A percentile compares a stretch with the other conserved stretches of the same genome.
These are phyloP conservation scores for Drosophila parabipectinata DNA, from an alignment of 1,140 invertebrate genomes.

Conservation along the genomic window DNA sequence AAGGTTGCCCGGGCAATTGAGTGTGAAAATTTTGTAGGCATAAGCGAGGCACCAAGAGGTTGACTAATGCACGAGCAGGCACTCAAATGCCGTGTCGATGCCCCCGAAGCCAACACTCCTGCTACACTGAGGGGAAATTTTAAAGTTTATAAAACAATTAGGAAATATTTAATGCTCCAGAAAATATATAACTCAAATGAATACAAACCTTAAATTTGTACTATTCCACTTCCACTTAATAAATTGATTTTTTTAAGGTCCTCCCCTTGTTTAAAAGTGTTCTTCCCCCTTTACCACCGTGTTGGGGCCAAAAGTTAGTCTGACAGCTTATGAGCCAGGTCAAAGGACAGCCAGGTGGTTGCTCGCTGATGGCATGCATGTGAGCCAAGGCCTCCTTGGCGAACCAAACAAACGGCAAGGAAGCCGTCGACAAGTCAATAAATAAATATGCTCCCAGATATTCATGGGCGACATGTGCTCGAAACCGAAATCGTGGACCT, in stretches of 20 bases:
- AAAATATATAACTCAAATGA: background rate
- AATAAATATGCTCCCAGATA: slow-evolving; percentile 75
- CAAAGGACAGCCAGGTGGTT: slow-evolving; percentile 46
- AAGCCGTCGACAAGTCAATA: slow-evolving; percentile 75
- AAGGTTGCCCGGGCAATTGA: slow-evolving; percentile 80
- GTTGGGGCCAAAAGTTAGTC: slow-evolving; percentile 37
- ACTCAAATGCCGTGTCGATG: slow-evolving; percentile 73
- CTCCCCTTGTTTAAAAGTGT: too few species aligned
- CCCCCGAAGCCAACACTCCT: background rate
- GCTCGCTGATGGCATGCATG: slow-evolving; percentile 4
- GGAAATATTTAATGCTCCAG: too few species aligned
- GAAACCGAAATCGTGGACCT: slow-evolving; percentile 4
- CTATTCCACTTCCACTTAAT: too few species aligned
- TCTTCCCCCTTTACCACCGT: background rate
- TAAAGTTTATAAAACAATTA: background rate
- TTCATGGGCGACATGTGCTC: slow-evolving; percentile 57
- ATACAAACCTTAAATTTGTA: background rate
- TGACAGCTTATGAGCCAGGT: slow-evolving; percentile 72
- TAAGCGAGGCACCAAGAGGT: slow-evolving; percentile 45
- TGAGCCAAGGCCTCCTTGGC: background rate
- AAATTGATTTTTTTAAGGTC: too few species aligned
- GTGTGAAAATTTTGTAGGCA: slow-evolving; percentile 77
- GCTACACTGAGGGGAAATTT: background rate
- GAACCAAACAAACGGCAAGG: slow-evolving; percentile 20
- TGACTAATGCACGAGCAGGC: slow-evolving; percentile 79